phyloP scores from a whole-genome alignment of 2,797 vertebrate genomes.

The Syngnathus rostellatus region DNA sequence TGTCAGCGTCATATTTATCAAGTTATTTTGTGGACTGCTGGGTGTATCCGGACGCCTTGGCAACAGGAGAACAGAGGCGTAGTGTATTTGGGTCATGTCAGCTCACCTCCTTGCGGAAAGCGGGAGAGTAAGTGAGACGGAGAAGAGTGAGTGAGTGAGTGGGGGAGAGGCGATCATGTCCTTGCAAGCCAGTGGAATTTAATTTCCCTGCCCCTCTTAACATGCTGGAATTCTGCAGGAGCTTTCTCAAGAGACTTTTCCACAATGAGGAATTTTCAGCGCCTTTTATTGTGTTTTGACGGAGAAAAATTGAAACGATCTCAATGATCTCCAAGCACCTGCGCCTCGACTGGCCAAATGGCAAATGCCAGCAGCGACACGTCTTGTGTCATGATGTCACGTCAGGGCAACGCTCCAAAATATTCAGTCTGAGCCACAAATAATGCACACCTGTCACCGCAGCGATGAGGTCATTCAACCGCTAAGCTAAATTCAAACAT shows the following conservation, averaged over 20 bases:
- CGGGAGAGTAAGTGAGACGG: slow-evolving; percentile 21
- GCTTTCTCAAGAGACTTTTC: neutral
- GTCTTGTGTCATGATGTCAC: slow-evolving; percentile 49
- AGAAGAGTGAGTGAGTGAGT: slow-evolving; percentile 6
- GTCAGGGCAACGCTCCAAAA: slow-evolving; percentile 24
- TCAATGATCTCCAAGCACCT: slow-evolving; percentile 16
- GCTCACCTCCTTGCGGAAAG: slow-evolving; percentile 33
- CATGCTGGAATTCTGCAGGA: slow-evolving; percentile 6
- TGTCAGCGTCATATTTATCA: slow-evolving; percentile 21
- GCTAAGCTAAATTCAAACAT: neutral
- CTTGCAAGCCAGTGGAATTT: slow-evolving; percentile 62
- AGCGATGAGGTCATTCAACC: slow-evolving; percentile 15
- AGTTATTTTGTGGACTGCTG: slow-evolving; percentile 5
- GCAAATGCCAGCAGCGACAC: slow-evolving; percentile 29
- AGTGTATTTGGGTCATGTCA: slow-evolving; percentile 29
- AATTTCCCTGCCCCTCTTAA: slow-evolving; percentile 26
- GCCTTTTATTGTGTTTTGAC: neutral
- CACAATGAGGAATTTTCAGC: neutral
- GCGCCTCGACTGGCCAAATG: slow-evolving; percentile 25
- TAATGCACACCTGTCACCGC: slow-evolving; percentile 39
- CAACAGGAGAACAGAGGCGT: slow-evolving; percentile 21
- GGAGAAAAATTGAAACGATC: neutral
- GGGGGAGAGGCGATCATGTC: slow-evolving; percentile 49
- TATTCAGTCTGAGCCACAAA: slow-evolving; percentile 30
- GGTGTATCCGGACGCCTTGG: slow-evolving; percentile 18